Base-by-base conservation (phyloP, 1,140 invertebrate species). In the Meloidogyne exigua region DNA sequence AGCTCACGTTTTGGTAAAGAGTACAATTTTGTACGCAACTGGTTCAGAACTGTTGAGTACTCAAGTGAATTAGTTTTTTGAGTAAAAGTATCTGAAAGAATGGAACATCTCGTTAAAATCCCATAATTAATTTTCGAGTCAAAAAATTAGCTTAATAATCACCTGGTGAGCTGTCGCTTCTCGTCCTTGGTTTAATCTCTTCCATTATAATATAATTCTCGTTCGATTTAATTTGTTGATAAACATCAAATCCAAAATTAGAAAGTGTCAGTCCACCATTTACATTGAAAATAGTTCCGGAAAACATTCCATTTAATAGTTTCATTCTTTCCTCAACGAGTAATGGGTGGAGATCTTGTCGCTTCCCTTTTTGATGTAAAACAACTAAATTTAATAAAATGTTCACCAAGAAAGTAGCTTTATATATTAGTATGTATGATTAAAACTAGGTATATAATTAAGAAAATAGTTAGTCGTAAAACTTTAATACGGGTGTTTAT, bases 161-260 rank as follows among this genome's bases (percentile, higher is more conserved):
- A 64, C 36, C 57, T 21, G 49, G 18, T 57, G 18, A 57, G 5
- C n/a, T n/a, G 18, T 57, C 49, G 49, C 32, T 73, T 32, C 71
- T 26, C 5, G 71, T 79, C 25, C 77, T 63, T 11, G 79, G 81
- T 28, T 49, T 44, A 15, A 82, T 57, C 26, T 82, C 82, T 28
- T 67, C 76, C 32, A 84, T 57, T 26, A 84, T 13, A 23, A 82
- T 72, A 73, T 82, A 82, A 28, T 80, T 83, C 7, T 79, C 81
- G 42, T 84, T 62, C 2, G 57, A 68, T 10, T 81, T 44, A 36
- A 79, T 25, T 36, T 25, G 25, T 5, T 62, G 21, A 69, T 84
- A 82, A 36, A 26, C 44, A 23, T 32, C 62, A 68, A 82, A 84
- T n/a, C 81, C 82, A 12, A 82, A 49, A 9, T 65, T 72, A 39